A percentile compares a stretch with the other conserved stretches of the same genome.
Conservation (phyloP, 1,140 invertebrate genomes). For the Triops cancriformis region DNA sequence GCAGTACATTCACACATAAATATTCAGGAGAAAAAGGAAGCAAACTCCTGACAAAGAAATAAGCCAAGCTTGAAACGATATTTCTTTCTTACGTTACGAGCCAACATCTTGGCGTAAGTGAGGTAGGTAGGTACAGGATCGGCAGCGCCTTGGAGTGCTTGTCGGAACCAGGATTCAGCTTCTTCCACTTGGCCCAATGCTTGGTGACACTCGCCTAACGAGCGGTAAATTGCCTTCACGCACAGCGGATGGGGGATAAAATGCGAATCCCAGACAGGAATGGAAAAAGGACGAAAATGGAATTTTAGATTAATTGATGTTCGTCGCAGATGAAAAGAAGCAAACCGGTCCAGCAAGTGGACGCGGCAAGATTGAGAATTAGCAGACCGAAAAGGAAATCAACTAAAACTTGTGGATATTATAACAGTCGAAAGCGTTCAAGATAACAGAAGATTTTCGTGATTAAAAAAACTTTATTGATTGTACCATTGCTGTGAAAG, state of each 20-base stretch:
- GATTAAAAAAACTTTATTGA: too few relatives aligned
- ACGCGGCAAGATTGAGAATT: too few relatives aligned
- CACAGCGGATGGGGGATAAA: background rate
- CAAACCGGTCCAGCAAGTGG: too few relatives aligned
- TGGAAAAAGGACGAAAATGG: background rate
- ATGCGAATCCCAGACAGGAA: background rate
- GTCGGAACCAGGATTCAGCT: conserved; percentile 4
- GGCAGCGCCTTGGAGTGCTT: conserved; percentile 5
- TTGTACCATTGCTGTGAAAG: too few relatives aligned
- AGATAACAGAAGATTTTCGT: too few relatives aligned
- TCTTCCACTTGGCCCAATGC: background rate
- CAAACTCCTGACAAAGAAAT: too few relatives aligned
- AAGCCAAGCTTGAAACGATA: too few relatives aligned
- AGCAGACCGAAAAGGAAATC: too few relatives aligned
- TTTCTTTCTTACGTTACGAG: conserved; percentile 21
- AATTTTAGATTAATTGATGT: background rate
- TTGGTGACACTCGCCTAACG: conserved; percentile 1
- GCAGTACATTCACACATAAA: background rate
- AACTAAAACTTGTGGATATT: too few relatives aligned
- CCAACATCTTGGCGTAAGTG: conserved; percentile 25
- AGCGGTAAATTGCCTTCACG: conserved; percentile 9
- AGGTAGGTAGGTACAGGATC: conserved; percentile 23
- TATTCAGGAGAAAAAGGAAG: background rate
- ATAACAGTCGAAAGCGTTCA: too few relatives aligned
- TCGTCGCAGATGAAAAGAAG: too few relatives aligned